phyloP scores from a whole-genome alignment of 1,140 invertebrate genomes.

The Musca domestica region DNA sequence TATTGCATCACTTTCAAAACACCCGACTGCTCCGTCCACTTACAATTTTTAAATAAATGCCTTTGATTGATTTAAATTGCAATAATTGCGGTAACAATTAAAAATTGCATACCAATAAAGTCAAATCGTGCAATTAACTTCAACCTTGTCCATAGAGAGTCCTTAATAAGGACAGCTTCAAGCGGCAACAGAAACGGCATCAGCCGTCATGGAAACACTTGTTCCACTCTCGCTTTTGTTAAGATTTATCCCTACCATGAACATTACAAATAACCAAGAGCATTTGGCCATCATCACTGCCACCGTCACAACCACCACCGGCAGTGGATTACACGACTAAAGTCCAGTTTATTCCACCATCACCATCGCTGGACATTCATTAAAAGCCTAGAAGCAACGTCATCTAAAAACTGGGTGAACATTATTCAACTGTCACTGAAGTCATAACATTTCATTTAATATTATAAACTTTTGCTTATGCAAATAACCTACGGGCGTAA shows the following conservation, averaged over 20 bases:
- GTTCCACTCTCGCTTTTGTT: not conserved
- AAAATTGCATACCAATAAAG: conserved; percentile 3
- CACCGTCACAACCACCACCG: not conserved
- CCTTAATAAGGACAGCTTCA: not conserved
- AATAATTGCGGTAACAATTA: conserved; percentile 19
- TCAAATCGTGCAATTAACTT: conserved; percentile 14
- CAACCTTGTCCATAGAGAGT: conserved; percentile 4
- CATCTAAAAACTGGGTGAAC: conserved; percentile 21
- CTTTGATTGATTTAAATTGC: conserved; percentile 9
- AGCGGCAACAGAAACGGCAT: not conserved
- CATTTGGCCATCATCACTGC: not conserved
- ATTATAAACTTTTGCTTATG: conserved; percentile 44
- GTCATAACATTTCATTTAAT: conserved; percentile 50
- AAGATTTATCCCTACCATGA: not conserved
- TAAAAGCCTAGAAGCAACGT: conserved; percentile 19
- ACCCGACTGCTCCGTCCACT: no score
- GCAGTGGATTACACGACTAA: not conserved
- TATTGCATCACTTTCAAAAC: no score
- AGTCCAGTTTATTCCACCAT: no score
- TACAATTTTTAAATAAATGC: no score
- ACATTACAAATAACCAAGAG: not conserved
- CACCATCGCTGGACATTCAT: not conserved
- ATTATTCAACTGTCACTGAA: conserved; percentile 29
- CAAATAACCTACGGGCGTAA: conserved; percentile 48
- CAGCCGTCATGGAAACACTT: not conserved